Conservation (phyloP, 2,797 vertebrate genomes). For the Ibycter americanus region DNA sequence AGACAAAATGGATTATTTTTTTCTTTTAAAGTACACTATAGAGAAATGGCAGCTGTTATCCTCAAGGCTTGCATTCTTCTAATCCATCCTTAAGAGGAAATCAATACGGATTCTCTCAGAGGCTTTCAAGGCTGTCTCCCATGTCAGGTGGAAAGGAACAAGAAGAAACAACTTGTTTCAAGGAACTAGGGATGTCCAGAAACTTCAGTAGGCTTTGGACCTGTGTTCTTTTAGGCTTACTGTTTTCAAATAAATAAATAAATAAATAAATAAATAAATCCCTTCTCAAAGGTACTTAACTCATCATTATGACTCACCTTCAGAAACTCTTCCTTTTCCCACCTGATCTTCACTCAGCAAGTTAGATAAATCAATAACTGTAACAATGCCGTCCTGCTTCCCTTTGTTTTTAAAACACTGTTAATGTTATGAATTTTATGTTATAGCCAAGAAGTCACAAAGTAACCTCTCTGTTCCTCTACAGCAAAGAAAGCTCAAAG, state of each 20-base stretch:
- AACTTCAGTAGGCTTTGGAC: background rate
- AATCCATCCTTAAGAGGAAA: constrained; percentile 49
- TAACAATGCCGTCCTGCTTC: background rate
- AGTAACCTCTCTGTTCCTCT: background rate
- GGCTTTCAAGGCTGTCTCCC: constrained; percentile 19
- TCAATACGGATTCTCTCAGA: constrained; percentile 51
- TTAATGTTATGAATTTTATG: background rate
- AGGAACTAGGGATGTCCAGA: background rate
- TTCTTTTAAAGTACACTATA: background rate
- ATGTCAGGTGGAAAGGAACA: constrained; percentile 30
- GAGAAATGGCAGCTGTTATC: constrained; percentile 23
- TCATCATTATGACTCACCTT: constrained; percentile 7
- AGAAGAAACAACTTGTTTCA: constrained; percentile 51
- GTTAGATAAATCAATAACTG: background rate
- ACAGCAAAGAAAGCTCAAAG: background rate
- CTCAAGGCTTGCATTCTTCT: constrained; percentile 40
- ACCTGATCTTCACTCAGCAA: constrained; percentile 6
- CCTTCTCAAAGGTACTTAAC: background rate
- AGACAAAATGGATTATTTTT: background rate
- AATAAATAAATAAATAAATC: background rate
- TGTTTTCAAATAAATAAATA: background rate
- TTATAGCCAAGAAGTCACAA: background rate
- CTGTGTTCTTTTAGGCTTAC: background rate
- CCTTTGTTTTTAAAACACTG: background rate
- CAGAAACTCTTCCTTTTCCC: background rate